Conservation (phyloP, 2,113 vertebrate genomes). For the Nanorana parkeri region DNA sequence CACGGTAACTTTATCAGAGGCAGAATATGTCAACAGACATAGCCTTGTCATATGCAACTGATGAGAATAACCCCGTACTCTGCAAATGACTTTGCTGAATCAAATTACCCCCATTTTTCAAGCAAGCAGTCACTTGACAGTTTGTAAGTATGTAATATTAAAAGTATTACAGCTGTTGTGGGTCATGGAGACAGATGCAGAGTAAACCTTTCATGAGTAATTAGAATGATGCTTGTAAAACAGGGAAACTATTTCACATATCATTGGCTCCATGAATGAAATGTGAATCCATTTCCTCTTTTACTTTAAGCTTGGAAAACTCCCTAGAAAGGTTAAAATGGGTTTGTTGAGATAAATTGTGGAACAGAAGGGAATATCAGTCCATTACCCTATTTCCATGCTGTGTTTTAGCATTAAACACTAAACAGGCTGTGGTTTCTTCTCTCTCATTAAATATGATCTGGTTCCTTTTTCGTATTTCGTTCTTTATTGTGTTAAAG, state of each 20-base stretch:
- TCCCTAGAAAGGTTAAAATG: slow-evolving; percentile 44
- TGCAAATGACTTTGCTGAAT: slow-evolving; percentile 13
- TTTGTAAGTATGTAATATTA: slow-evolving; percentile 36
- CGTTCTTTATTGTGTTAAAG: too few relatives aligned
- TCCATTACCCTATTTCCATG: neutral
- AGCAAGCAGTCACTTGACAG: slow-evolving; percentile 30
- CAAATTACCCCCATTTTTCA: neutral
- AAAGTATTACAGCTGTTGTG: slow-evolving; percentile 43
- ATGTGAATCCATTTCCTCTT: slow-evolving; percentile 66
- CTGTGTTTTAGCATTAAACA: neutral
- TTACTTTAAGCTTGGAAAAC: slow-evolving; percentile 55
- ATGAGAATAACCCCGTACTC: slow-evolving; percentile 6
- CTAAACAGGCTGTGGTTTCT: too few relatives aligned
- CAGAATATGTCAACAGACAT: neutral
- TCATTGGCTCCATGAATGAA: slow-evolving; percentile 63
- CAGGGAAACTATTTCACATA: slow-evolving; percentile 67
- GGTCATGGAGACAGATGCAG: slow-evolving; percentile 45
- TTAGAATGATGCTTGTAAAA: slow-evolving; percentile 51
- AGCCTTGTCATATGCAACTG: neutral
- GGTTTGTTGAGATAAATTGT: slow-evolving; percentile 15
- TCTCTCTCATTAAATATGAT: too few relatives aligned
- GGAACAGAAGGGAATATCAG: neutral
- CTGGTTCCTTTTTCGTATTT: too few relatives aligned
- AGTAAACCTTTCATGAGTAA: slow-evolving; percentile 54
- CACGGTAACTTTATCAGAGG: too few relatives aligned